phyloP scores from a whole-genome alignment of 2,797 vertebrate genomes.

The Epinephelus coioides region DNA sequence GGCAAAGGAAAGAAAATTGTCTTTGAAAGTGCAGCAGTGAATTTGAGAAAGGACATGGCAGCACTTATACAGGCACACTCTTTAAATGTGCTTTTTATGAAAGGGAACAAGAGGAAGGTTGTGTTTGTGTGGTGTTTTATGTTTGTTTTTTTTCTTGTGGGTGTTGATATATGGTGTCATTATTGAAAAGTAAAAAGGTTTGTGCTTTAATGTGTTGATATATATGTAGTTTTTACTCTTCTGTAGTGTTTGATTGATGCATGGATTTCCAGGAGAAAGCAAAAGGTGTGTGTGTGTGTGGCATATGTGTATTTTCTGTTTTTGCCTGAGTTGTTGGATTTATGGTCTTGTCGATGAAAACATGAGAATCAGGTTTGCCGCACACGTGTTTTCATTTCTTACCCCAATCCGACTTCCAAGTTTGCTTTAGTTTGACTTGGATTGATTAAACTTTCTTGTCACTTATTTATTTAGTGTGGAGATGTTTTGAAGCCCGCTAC shows the following conservation, averaged over 20 bases:
- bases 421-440: constrained; percentile 60
- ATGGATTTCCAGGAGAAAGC: neutral
- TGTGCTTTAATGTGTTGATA: neutral
- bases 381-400: constrained; percentile 37
- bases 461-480: constrained; percentile 70
- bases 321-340: constrained; percentile 38
- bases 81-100: constrained; percentile 43
- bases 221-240: neutral
- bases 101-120: constrained; percentile 16
- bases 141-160: neutral
- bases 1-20: constrained; percentile 65
- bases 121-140: neutral
- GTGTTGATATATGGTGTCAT: constrained; percentile 14
- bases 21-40: constrained; percentile 66
- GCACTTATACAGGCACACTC: constrained; percentile 45
- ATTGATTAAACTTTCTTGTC: constrained; percentile 59
- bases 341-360: constrained; percentile 30
- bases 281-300: neutral
- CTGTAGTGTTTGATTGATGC: neutral
- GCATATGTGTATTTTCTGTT: neutral
- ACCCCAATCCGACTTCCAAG: constrained; percentile 27
- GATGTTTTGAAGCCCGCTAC: constrained; percentile 69
- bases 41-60: constrained; percentile 49
- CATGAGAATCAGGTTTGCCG: constrained; percentile 29
- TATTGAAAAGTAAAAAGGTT: constrained; percentile 10